Conservation (phyloP, 2,888 invertebrate genomes). For the Scrobipalpa atriplicella region DNA sequence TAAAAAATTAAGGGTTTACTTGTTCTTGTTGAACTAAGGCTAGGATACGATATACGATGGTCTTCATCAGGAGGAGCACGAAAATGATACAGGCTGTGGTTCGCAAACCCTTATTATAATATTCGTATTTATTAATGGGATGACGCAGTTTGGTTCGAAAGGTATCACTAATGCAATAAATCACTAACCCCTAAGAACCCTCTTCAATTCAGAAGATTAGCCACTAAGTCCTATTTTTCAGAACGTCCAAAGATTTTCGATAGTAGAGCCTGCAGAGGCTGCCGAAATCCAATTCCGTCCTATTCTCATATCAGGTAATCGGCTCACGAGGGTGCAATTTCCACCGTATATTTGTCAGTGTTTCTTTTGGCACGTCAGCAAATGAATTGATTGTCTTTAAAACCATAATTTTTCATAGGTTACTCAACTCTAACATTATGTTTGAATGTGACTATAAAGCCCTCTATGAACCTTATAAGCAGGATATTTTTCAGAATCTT, state of each 20-base stretch:
- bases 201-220: neutral
- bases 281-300: conserved; percentile 64
- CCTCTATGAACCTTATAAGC: too few relatives aligned
- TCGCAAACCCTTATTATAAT: too few relatives aligned
- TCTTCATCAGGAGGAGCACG: too few relatives aligned
- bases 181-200: neutral
- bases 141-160: neutral
- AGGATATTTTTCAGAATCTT: too few relatives aligned
- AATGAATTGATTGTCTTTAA: conserved; percentile 7
- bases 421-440: neutral
- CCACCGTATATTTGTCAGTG: conserved; percentile 45
- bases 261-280: conserved; percentile 58
- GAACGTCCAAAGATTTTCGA: conserved; percentile 6
- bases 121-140: neutral
- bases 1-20: too few relatives aligned
- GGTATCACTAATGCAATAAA: neutral
- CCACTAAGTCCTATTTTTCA: conserved; percentile 6
- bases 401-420: neutral
- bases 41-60: too few relatives aligned
- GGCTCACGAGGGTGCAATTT: conserved; percentile 60
- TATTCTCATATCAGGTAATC: conserved; percentile 71
- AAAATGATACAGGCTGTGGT: too few relatives aligned
- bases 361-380: conserved; percentile 34
- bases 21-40: too few relatives aligned
- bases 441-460: neutral